These are phyloP conservation scores for Patiria pectinifera DNA, from an alignment of 53 echinoderm and acorn worm species.

Conservation along the genomic window DNA sequence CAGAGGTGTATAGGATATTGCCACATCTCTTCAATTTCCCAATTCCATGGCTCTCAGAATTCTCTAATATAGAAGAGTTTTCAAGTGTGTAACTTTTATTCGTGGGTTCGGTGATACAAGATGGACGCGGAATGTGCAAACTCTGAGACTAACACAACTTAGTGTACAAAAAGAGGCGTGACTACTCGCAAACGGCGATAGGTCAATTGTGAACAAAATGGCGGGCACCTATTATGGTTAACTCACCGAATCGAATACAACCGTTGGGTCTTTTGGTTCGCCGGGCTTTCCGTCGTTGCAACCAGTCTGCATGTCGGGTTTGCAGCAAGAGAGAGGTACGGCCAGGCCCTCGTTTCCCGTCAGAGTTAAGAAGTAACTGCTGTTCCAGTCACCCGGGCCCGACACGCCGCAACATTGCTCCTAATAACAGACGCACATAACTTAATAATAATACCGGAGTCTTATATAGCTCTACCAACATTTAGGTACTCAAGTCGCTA, in stretches of 20 bases:
- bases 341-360: conserved; percentile 4
- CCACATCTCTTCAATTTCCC: too few species aligned
- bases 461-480: neutral
- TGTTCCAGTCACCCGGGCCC: conserved; percentile 56
- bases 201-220: neutral
- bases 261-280: neutral
- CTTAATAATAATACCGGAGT: neutral
- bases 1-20: too few species aligned
- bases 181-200: neutral
- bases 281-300: conserved; percentile 33
- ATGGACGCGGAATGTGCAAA: too few species aligned
- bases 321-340: conserved; percentile 57
- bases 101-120: too few species aligned
- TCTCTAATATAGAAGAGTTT: too few species aligned
- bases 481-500: too few species aligned
- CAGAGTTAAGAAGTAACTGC: conserved; percentile 34
- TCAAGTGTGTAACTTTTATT: too few species aligned
- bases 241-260: neutral
- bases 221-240: neutral
- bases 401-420: conserved; percentile 46
- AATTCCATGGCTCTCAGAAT: too few species aligned
- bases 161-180: too few species aligned
- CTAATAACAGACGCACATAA: neutral
- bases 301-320: neutral
- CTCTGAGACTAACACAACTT: too few species aligned